Conservation (phyloP, 2,113 vertebrate species). For the Pangasianodon gigas region DNA sequence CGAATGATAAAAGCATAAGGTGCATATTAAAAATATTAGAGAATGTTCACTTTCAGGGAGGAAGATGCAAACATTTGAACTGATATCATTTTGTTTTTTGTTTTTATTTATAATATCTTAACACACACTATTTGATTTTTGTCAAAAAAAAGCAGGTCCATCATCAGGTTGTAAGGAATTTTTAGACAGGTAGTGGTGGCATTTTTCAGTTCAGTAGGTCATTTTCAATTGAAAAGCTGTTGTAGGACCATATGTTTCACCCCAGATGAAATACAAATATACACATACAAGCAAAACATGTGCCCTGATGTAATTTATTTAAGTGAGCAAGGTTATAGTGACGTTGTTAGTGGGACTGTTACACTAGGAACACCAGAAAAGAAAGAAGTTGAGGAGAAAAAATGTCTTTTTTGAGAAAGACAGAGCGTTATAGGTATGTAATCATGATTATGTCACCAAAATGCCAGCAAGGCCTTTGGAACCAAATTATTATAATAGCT, state of each 20-base stretch:
- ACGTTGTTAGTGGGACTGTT: conserved; percentile 38
- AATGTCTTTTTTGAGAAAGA: conserved; percentile 52
- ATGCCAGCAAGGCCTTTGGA: conserved; percentile 11
- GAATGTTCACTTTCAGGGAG: too few species aligned
- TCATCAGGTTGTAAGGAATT: not conserved
- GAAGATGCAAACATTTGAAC: not conserved
- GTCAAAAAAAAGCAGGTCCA: not conserved
- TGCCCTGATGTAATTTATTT: conserved; percentile 36
- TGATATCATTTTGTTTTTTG: not conserved
- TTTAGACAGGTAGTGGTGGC: not conserved
- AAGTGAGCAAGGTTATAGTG: conserved; percentile 38
- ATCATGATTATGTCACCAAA: conserved; percentile 33
- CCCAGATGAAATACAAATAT: not conserved
- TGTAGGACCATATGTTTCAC: not conserved
- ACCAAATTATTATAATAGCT: conserved; percentile 47
- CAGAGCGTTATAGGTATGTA: conserved; percentile 38
- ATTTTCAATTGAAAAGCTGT: not conserved
- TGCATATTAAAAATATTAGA: not conserved
- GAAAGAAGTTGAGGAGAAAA: conserved; percentile 40
- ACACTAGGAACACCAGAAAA: conserved; percentile 40
- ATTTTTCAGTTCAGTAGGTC: not conserved
- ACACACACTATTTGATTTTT: not conserved
- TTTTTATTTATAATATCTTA: not conserved
- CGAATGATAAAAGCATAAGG: not conserved
- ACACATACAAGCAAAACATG: conserved; percentile 15